A percentile compares a stretch with the other conserved stretches of the same genome.
phyloP scores from a whole-genome alignment of 2,888 invertebrate genomes.

The Drosophila multiciliata region DNA sequence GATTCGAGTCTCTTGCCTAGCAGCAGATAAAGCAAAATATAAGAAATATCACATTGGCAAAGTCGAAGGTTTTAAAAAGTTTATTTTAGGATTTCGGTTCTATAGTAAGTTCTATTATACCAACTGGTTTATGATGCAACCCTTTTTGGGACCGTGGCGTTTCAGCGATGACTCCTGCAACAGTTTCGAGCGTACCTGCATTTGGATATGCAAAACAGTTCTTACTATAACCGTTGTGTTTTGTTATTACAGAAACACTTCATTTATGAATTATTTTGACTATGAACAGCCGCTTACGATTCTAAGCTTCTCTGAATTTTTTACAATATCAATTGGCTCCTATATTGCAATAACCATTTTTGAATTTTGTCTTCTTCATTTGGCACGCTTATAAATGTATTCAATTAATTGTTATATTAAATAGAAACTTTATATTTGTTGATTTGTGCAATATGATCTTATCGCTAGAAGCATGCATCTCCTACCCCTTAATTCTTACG shows the following conservation, averaged over 20 bases:
- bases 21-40: background rate
- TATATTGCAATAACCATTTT: conserved; percentile 11
- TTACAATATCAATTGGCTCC: conserved; percentile 5
- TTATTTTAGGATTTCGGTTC: background rate
- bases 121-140: conserved; percentile 50
- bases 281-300: background rate
- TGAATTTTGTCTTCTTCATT: conserved; percentile 5
- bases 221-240: conserved; percentile 28
- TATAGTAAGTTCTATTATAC: conserved; percentile 15
- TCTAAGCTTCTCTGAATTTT: background rate
- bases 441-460: background rate
- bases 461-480: background rate
- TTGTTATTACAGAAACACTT: conserved; percentile 13
- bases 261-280: conserved; percentile 5
- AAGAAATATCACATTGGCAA: background rate
- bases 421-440: background rate
- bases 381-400: background rate
- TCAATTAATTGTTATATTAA: background rate
- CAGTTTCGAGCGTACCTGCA: conserved; percentile 40
- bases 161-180: conserved; percentile 24
- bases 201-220: conserved; percentile 37
- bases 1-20: conserved; percentile 28
- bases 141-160: conserved; percentile 42
- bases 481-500: background rate
- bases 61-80: background rate